Conservation (phyloP, 64 coral and sea anemone genomes). For the Dendronephthya gigantea region DNA sequence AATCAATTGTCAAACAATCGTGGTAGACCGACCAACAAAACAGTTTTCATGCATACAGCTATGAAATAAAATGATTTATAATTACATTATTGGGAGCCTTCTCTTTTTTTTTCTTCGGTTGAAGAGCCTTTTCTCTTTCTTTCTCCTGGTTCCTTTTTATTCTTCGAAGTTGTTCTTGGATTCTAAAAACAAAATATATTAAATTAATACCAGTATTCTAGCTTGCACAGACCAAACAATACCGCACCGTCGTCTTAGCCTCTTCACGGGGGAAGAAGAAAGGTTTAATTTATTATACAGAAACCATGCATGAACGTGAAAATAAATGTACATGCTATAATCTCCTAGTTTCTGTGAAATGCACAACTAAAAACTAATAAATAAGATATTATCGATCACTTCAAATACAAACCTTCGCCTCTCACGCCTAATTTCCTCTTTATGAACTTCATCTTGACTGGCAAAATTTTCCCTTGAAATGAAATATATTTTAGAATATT, state of each 20-base stretch:
- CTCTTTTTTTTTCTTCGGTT: slow-evolving; percentile 98
- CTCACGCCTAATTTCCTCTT: slow-evolving; percentile 91
- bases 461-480: slow-evolving; percentile 68
- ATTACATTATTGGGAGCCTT: slow-evolving; percentile 73
- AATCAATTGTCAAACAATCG: too few relatives aligned
- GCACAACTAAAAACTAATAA: too few relatives aligned
- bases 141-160: slow-evolving; percentile 91
- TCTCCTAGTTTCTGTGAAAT: too few relatives aligned
- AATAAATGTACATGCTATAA: too few relatives aligned
- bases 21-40: too few relatives aligned
- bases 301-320: too few relatives aligned
- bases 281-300: too few relatives aligned
- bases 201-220: background rate
- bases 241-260: background rate
- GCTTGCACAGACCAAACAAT: background rate
- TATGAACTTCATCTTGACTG: slow-evolving; percentile 83
- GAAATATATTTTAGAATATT: background rate
- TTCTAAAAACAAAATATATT: slow-evolving; percentile 27
- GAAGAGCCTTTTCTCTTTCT: slow-evolving; percentile 54
- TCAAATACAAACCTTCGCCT: slow-evolving; percentile 56
- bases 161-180: slow-evolving; percentile 92
- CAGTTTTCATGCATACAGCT: too few relatives aligned
- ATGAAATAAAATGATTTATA: too few relatives aligned
- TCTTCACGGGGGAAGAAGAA: too few relatives aligned
- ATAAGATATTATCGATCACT: too few relatives aligned